phyloP scores from a whole-genome alignment of 2,113 vertebrate species.

The Poeciliopsis occidentalis region DNA sequence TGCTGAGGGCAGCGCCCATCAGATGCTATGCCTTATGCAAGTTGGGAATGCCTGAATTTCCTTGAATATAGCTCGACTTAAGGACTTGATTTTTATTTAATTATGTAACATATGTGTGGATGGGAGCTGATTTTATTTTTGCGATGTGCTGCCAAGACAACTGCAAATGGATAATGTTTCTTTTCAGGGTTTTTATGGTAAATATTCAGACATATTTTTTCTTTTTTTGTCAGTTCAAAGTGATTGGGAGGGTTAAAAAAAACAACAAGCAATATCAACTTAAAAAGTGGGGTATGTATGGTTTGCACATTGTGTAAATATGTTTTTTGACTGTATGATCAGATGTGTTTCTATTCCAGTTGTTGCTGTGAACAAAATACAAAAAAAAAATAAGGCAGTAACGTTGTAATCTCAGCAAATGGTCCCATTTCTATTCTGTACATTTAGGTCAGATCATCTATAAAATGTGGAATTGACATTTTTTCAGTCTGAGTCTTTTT shows the following conservation, averaged over 20 bases:
- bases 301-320: conserved; percentile 83
- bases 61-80: conserved; percentile 68
- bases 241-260: conserved; percentile 12
- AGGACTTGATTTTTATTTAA: conserved; percentile 79
- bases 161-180: conserved; percentile 43
- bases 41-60: conserved; percentile 69
- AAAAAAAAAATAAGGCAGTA: conserved; percentile 60
- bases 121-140: conserved; percentile 42
- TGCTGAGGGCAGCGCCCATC: conserved; percentile 55
- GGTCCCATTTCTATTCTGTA: conserved; percentile 87
- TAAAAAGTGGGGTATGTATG: conserved; percentile 63
- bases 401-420: conserved; percentile 66
- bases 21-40: conserved; percentile 81
- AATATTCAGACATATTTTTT: conserved; percentile 31
- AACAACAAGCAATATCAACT: conserved; percentile 80
- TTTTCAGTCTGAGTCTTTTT: conserved; percentile 71
- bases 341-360: conserved; percentile 71
- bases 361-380: conserved; percentile 59
- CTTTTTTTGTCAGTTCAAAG: conserved; percentile 45
- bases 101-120: conserved; percentile 64
- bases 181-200: conserved; percentile 52
- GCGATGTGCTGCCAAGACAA: conserved; percentile 59
- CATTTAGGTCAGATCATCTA: conserved; percentile 91
- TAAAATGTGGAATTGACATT: conserved; percentile 88
- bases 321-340: conserved; percentile 67